Evolutionary conservation across 2,113 vertebrate species (phyloP).

Genomic region (Meleagris gallopavo): DNA sequence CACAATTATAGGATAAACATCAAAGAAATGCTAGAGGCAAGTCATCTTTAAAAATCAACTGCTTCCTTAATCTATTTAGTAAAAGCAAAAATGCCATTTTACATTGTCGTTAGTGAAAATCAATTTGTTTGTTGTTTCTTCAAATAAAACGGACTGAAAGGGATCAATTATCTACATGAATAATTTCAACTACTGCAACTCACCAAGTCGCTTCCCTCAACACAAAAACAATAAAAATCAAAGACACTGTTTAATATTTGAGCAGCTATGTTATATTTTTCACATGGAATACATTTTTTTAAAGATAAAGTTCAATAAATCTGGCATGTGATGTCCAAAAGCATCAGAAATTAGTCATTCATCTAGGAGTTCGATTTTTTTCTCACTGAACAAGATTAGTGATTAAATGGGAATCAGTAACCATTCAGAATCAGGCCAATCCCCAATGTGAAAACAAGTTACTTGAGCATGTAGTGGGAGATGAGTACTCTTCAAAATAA

Average conservation of each 20-base stretch:
- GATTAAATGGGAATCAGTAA: background rate
- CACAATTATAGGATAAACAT: background rate
- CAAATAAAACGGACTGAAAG: background rate
- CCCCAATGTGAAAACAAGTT: background rate
- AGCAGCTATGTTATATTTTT: background rate
- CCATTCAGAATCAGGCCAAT: background rate
- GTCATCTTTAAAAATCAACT: slow-evolving; percentile 23
- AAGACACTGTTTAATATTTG: background rate
- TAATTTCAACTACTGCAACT: background rate
- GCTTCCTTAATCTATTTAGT: slow-evolving; percentile 20
- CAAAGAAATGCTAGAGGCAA: background rate
- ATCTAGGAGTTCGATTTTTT: accelerated
- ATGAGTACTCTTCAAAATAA: background rate
- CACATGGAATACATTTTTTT: background rate
- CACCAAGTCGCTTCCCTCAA: background rate
- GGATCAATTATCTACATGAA: background rate
- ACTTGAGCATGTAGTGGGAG: background rate
- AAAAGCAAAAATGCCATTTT: slow-evolving; percentile 17
- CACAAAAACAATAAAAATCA: background rate
- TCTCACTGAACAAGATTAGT: background rate
- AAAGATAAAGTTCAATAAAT: background rate
- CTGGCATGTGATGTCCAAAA: background rate
- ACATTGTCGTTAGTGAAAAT: background rate
- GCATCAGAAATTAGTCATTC: background rate
- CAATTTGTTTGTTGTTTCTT: slow-evolving; percentile 7